A percentile compares a stretch with the other conserved stretches of the same genome.
Conservation (phyloP, 1,140 invertebrate species). For the Agraylea sexmaculata region DNA sequence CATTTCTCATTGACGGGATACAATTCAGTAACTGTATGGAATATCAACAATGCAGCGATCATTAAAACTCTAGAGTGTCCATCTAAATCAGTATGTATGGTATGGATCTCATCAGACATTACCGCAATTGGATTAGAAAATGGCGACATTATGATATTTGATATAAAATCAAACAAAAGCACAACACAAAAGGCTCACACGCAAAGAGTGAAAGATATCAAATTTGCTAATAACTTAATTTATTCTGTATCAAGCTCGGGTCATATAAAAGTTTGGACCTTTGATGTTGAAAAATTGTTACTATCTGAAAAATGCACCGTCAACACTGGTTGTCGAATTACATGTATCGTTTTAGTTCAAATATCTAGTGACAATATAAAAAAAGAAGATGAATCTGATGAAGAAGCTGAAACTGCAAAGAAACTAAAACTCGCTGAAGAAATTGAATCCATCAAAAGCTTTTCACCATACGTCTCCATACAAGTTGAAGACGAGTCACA, state of each 20-base stretch:
- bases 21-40: slow-evolving; percentile 63
- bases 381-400: slow-evolving; percentile 28
- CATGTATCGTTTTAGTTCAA: slow-evolving; percentile 41
- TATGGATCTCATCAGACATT: slow-evolving; percentile 48
- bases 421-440: slow-evolving; percentile 12
- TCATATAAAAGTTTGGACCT: slow-evolving; percentile 64
- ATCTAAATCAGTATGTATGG: slow-evolving; percentile 49
- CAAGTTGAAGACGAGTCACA: slow-evolving; percentile 1
- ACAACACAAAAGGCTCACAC: slow-evolving; percentile 47
- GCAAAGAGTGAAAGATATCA: slow-evolving; percentile 55
- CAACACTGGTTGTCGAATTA: slow-evolving; percentile 48
- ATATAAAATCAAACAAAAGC: slow-evolving; percentile 40
- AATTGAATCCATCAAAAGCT: slow-evolving; percentile 21
- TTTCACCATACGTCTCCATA: slow-evolving; percentile 10
- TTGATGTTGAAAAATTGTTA: slow-evolving; percentile 33
- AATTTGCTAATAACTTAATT: slow-evolving; percentile 38
- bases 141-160: slow-evolving; percentile 52
- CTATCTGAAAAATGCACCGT: slow-evolving; percentile 38
- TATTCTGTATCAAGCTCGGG: slow-evolving; percentile 62
- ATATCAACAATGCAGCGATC: slow-evolving; percentile 56
- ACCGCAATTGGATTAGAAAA: slow-evolving; percentile 59
- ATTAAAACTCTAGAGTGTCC: slow-evolving; percentile 45
- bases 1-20: slow-evolving; percentile 62
- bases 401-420: slow-evolving; percentile 22
- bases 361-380: slow-evolving; percentile 27